A percentile compares a stretch with the other conserved stretches of the same genome.
phyloP scores from a whole-genome alignment of 2,797 vertebrate species.

The Sphenopsis melanotis region DNA sequence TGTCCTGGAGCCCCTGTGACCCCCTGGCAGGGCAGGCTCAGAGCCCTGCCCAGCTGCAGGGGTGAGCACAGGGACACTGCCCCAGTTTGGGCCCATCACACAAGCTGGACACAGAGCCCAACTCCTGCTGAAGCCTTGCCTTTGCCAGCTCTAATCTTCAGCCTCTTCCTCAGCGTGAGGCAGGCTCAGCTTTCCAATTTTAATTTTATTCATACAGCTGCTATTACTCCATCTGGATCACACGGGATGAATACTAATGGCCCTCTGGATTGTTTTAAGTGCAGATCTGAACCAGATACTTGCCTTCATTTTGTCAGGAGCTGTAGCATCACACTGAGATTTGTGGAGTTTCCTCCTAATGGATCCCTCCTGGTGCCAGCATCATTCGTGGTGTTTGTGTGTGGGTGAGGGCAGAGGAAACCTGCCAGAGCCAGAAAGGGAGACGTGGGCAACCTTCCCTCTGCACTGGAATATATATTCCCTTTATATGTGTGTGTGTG shows the following conservation, averaged over 20 bases:
- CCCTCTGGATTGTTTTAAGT: conserved; percentile 74
- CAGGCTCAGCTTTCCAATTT: conserved; percentile 29
- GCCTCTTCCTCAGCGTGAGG: not conserved
- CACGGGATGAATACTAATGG: conserved; percentile 72
- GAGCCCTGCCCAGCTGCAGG: accelerated
- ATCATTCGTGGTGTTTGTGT: not conserved
- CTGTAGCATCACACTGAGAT: conserved; percentile 66
- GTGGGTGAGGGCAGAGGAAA: not conserved
- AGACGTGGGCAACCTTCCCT: not conserved
- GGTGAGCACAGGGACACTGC: accelerated
- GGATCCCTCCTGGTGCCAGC: conserved; percentile 15
- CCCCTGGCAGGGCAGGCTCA: accelerated
- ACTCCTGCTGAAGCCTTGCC: accelerated
- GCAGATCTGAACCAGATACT: conserved; percentile 74
- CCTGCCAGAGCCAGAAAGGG: not conserved
- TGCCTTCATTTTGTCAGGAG: conserved; percentile 76
- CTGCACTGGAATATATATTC: not conserved
- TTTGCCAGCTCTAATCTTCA: not conserved
- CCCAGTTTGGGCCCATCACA: not conserved
- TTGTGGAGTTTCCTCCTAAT: conserved; percentile 58
- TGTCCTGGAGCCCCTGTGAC: not conserved
- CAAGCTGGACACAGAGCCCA: not conserved
- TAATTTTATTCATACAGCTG: conserved; percentile 71
- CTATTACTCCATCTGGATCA: conserved; percentile 50
- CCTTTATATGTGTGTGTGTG: too few species aligned